Evolutionary conservation across 53 echinoderm and acorn worm genomes (phyloP).

Genomic region (Luidia sarsii): DNA sequence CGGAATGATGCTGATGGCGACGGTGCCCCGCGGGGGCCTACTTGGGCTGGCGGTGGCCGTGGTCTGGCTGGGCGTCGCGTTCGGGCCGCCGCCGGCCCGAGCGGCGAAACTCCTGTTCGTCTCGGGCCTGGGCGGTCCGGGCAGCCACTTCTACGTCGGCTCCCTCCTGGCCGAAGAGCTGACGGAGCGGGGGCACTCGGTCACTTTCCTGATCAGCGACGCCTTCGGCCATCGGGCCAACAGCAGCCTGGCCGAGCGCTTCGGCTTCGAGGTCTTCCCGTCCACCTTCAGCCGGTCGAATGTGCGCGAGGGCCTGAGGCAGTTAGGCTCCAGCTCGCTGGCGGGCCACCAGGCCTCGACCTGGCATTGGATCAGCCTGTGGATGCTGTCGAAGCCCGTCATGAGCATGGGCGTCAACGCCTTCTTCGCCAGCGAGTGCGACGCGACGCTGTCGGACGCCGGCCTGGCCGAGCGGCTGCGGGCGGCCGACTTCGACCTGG

Average conservation of each 20-base stretch:
- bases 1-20: not conserved
- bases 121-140: constrained; percentile 44
- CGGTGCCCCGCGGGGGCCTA: too few species aligned
- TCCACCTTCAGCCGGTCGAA: not conserved
- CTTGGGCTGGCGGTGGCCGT: too few species aligned
- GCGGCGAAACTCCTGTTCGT: constrained; percentile 25
- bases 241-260: constrained; percentile 49
- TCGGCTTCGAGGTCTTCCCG: constrained; percentile 64
- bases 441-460: constrained; percentile 44
- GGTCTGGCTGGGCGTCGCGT: too few species aligned
- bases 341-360: constrained; percentile 36
- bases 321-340: not conserved
- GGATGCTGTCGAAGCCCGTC: constrained; percentile 13
- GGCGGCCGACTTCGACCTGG: constrained; percentile 54
- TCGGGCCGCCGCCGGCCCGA: not conserved
- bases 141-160: constrained; percentile 67
- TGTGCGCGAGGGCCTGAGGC: constrained; percentile 5
- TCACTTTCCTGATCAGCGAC: constrained; percentile 73
- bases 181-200: constrained; percentile 59
- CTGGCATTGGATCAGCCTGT: constrained; percentile 29
- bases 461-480: constrained; percentile 41
- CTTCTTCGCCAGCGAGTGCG: constrained; percentile 55
- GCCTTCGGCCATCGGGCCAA: constrained; percentile 59
- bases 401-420: constrained; percentile 3
- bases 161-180: constrained; percentile 63